Base-by-base conservation (phyloP, 53 echinoderm and acorn worm species). In the Luidia sarsii region DNA sequence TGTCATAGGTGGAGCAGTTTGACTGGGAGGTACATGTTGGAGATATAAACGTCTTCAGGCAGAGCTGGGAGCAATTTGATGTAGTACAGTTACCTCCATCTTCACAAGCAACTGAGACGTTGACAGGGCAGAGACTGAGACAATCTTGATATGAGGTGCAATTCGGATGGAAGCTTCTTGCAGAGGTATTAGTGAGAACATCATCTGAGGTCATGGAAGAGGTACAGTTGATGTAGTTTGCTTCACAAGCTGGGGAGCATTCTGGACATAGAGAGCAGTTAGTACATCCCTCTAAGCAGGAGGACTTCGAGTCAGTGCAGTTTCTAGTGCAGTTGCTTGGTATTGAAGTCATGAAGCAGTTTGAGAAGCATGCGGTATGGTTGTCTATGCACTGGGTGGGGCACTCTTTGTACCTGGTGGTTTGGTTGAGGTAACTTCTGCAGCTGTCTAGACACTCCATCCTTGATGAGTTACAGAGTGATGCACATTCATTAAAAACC, bases 11-110 rank as follows among this genome's bases (percentile, higher is more conserved):
- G 6, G 64, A 37, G 64, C 89, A 83, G 60, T 75, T 82, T 3
- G 15, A 56, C 10, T 36, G 5, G 0, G 64, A 70, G 41, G 24
- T 70, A 50, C 89, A 89, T 2, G 48, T 51, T 0, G 50, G 48
- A 36, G 82, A 75, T 22, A 89, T 83, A 31, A 79, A 72, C 22
- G 31, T 7, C 24, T 83, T 64, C 35, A 89, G 71, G 63, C 89
- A 89, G 5, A 33, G 38, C 37, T 50, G 21, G 2, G 70, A 33
- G 56, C 89, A 89, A 15, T 67, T 70, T 19, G 82, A 15, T 18
- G 27, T 24, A 48, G 56, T 70, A 72, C 66, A 51, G 29, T 74
- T 65, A 53, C 41, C 46, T 32, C 36, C 34, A 20, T 70, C 61
- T 41, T 41, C 48, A 39, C 68, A 62, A 3, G 52, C 15, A 50